Percentiles rank a stretch among this genome's conserved stretches.
Conservation (phyloP, 2,113 vertebrate genomes). For the Pomatorhinus ruficollis region DNA sequence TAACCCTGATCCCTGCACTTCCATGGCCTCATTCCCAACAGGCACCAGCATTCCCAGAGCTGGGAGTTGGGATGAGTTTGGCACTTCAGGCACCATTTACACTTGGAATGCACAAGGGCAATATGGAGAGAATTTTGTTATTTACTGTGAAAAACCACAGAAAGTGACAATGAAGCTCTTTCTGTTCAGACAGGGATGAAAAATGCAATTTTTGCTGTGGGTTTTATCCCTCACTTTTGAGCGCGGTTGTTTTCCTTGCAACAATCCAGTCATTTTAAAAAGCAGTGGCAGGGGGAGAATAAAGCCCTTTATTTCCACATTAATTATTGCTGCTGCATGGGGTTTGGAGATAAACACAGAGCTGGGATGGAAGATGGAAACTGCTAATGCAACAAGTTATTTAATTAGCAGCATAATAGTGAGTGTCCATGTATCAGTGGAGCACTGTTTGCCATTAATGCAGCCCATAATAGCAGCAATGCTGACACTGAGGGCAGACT, state of each 20-base stretch:
- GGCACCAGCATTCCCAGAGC: not conserved
- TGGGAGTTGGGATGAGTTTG: not conserved
- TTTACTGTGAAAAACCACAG: not conserved
- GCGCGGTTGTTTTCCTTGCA: not conserved
- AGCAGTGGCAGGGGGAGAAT: not conserved
- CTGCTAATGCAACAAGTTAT: conserved; percentile 25
- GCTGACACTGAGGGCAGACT: not conserved
- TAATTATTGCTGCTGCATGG: not conserved
- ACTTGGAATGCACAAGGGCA: not conserved
- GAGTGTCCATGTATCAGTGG: not conserved
- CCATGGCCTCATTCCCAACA: not conserved
- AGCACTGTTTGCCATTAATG: not conserved
- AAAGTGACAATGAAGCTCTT: not conserved
- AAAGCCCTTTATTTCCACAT: conserved; percentile 16
- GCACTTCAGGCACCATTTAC: not conserved
- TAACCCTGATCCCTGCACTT: not conserved
- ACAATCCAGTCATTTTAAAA: not conserved
- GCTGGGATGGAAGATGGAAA: not conserved
- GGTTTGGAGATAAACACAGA: conserved; percentile 24
- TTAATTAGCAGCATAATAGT: conserved; percentile 41
- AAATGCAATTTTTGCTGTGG: not conserved
- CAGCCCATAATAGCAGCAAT: not conserved
- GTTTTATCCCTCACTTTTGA: not conserved
- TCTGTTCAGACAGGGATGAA: not conserved
- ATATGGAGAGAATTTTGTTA: not conserved